Evolutionary conservation across 64 coral and sea anemone genomes (phyloP), one percentile per base, ranked within the genome.

Genomic region (Porites australiensis): DNA sequence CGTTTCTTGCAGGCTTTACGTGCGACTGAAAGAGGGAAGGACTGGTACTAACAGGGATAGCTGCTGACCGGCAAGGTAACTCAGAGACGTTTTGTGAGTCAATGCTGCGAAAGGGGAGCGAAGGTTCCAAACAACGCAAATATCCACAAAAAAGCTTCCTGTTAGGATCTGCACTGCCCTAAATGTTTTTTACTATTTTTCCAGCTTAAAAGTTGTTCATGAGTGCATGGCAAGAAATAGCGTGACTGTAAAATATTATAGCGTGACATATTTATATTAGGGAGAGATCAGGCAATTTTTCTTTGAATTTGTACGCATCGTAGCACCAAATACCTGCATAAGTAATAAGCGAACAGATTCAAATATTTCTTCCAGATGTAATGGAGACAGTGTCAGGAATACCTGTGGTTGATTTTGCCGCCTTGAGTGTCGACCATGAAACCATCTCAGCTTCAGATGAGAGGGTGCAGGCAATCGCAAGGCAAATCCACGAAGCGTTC

Each of bases 331-430:
- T 1, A 37, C 27, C 27, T 37, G 27, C 27, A 37, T 37, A 37
- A 37, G 27, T 37, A 37, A 37, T 37, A 37, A 37, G 27, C 27
- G 27, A 64, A 64, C 2, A 64, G 13, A 64, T 64, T 64, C 4
- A 5, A 44, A 3, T 45, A 73, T 73, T 79, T 57, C 77, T 79
- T 18, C 37, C 5, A 9, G 58, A 82, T 8, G 73, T n/a, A 64
- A 64, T 77, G 74, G 87, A 89, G 21, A 77, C 71, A 6, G 72
- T 77, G 76, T 77, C 71, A 63, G 74, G 87, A 15, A 89, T 89
- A 76, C 92, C 92, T 0, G 64, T 94, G 27, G 78, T 94, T 12
- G 92, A 92, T 68, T 85, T 92, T 57, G 54, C 81, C 7, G 82
- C 82, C 7, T 77, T 92, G 49, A 85, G 82, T 72, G 72, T 92